Percentiles rank a stretch among this genome's conserved stretches.
Evolutionary conservation across 2,113 vertebrate species (phyloP).

Genomic region (Excalfactoria chinensis): DNA sequence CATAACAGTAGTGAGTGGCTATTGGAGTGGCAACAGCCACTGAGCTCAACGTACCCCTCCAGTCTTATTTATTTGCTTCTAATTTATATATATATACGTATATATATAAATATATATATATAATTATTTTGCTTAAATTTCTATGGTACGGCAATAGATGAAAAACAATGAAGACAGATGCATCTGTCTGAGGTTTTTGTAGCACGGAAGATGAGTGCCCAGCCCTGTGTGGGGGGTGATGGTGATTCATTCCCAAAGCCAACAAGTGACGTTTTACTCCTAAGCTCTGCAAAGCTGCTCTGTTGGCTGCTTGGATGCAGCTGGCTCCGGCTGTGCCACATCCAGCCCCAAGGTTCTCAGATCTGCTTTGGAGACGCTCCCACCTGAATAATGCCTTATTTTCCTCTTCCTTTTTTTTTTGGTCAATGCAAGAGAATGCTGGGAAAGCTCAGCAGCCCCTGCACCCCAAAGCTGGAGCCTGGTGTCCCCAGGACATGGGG

Average conservation of each 20-base stretch:
- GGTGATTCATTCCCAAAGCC: neutral
- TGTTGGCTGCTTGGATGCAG: neutral
- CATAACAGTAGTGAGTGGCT: neutral
- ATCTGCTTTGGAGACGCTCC: neutral
- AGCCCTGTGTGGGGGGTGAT: neutral
- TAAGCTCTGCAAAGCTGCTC: neutral
- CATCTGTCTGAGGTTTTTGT: constrained; percentile 71
- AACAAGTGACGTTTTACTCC: neutral
- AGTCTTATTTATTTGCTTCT: constrained; percentile 75
- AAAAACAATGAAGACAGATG: constrained; percentile 76
- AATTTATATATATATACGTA: constrained; percentile 68
- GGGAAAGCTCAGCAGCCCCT: neutral
- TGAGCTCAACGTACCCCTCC: constrained; percentile 5
- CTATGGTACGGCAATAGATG: constrained; percentile 72
- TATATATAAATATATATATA: constrained; percentile 69
- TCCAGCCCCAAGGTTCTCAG: accelerated
- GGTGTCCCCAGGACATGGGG: accelerated
- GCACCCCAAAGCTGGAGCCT: accelerated
- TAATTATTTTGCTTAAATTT: constrained; percentile 83
- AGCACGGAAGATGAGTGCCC: neutral
- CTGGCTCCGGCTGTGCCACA: neutral
- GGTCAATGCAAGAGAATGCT: neutral
- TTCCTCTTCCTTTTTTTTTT: neutral
- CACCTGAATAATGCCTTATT: neutral
- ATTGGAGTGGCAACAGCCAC: neutral